Conservation (phyloP, 2,113 vertebrate genomes). For the Pachycephala philippinensis region DNA sequence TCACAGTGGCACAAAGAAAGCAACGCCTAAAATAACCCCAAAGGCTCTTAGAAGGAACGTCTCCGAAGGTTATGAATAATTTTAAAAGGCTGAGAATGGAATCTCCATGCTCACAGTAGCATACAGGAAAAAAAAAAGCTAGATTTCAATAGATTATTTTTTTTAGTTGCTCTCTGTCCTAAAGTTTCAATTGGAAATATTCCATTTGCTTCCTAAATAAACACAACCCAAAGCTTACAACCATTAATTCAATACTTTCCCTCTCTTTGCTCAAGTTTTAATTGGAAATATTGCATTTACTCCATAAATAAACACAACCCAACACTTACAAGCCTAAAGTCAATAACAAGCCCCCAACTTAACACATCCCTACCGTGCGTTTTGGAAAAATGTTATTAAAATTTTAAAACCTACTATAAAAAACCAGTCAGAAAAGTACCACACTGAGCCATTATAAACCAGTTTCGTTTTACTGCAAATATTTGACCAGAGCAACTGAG, state of each 20-base stretch:
- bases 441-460: background rate
- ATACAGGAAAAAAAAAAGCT: background rate
- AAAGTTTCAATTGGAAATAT: background rate
- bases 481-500: background rate
- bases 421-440: background rate
- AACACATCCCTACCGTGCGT: accelerated
- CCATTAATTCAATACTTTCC: background rate
- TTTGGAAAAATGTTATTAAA: background rate
- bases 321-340: background rate
- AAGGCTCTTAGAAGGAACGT: background rate
- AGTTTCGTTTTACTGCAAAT: background rate
- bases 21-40: background rate
- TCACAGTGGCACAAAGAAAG: background rate
- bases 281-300: background rate
- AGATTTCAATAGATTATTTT: background rate
- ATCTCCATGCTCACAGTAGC: background rate
- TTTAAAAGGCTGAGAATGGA: background rate
- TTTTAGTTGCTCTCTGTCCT: background rate
- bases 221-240: background rate
- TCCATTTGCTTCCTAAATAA: background rate
- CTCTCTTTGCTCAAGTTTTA: background rate
- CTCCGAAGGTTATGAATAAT: background rate
- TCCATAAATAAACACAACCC: background rate
- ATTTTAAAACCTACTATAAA: background rate
- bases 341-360: background rate